phyloP scores from a whole-genome alignment of 2,797 vertebrate species.

The Miichthys miiuy region DNA sequence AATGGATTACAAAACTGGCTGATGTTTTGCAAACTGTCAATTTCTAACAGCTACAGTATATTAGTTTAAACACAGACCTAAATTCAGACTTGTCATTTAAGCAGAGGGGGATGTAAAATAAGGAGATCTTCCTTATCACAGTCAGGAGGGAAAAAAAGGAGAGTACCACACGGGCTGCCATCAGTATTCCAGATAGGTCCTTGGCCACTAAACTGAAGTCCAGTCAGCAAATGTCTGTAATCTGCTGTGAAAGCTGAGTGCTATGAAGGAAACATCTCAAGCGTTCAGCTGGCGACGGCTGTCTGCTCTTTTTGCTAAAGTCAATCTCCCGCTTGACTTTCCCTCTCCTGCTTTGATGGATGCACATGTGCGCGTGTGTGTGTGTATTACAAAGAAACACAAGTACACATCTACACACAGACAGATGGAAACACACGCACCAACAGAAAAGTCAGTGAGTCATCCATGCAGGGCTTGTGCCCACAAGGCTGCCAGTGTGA shows the following conservation, averaged over 20 bases:
- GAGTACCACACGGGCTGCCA: conserved; percentile 20
- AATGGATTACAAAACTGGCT: neutral
- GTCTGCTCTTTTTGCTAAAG: conserved; percentile 74
- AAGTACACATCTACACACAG: conserved; percentile 44
- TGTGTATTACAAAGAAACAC: conserved; percentile 27
- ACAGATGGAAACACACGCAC: conserved; percentile 46
- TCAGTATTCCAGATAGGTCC: conserved; percentile 63
- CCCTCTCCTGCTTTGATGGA: conserved; percentile 62
- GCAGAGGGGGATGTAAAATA: neutral
- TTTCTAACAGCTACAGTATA: neutral
- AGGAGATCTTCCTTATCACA: neutral
- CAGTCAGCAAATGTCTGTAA: conserved; percentile 71
- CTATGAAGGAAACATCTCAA: conserved; percentile 77
- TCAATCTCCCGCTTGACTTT: conserved; percentile 78
- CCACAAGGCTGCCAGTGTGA: conserved; percentile 47
- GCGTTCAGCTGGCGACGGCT: conserved; percentile 67
- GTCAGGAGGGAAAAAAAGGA: neutral
- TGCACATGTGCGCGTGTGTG: conserved; percentile 13
- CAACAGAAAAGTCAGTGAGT: conserved; percentile 53
- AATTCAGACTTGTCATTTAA: neutral
- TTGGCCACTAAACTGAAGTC: conserved; percentile 66
- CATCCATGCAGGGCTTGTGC: conserved; percentile 47
- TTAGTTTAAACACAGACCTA: neutral
- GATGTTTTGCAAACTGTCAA: neutral
- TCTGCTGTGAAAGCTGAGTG: conserved; percentile 73